These are phyloP conservation scores for Perca flavescens DNA, from an alignment of 2,113 vertebrate genomes.

Conservation along the genomic window DNA sequence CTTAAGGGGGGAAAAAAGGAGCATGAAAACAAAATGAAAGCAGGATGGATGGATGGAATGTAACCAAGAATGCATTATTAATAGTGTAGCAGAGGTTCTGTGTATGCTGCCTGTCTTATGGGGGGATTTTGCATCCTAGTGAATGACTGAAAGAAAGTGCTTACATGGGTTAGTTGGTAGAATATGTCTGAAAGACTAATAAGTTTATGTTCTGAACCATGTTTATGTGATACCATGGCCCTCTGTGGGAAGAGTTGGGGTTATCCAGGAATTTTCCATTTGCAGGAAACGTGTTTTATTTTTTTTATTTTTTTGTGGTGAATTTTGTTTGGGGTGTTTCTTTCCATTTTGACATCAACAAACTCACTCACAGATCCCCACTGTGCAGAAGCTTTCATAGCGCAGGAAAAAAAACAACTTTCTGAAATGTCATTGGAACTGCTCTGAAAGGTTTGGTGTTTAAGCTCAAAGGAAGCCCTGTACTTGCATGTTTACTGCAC, in stretches of 20 bases:
- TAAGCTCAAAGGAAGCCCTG: constrained; percentile 81
- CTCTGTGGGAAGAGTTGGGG: constrained; percentile 24
- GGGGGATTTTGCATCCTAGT: constrained; percentile 39
- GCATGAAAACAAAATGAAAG: constrained; percentile 63
- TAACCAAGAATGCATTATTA: constrained; percentile 75
- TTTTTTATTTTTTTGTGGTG: constrained; percentile 49
- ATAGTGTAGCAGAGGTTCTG: constrained; percentile 45
- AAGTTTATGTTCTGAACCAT: constrained; percentile 36
- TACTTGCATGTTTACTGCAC: constrained; percentile 72
- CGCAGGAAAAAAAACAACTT: neutral
- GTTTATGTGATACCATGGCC: constrained; percentile 28
- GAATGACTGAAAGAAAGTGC: constrained; percentile 26
- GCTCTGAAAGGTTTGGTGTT: constrained; percentile 75
- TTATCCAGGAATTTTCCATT: constrained; percentile 62
- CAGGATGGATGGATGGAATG: constrained; percentile 55
- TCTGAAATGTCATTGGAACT: constrained; percentile 64
- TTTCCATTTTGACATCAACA: constrained; percentile 67
- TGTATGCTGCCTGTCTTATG: constrained; percentile 41
- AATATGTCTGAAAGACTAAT: constrained; percentile 24
- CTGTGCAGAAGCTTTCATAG: constrained; percentile 62
- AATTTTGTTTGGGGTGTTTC: constrained; percentile 57
- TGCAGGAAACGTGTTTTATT: constrained; percentile 21
- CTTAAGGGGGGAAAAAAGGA: constrained; percentile 29
- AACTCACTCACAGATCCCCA: constrained; percentile 56
- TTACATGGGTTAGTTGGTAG: constrained; percentile 46